Percentiles rank a stretch among this genome's conserved stretches.
Evolutionary conservation across 1,140 invertebrate species (phyloP).

Genomic region (Drosophila pectinifera): DNA sequence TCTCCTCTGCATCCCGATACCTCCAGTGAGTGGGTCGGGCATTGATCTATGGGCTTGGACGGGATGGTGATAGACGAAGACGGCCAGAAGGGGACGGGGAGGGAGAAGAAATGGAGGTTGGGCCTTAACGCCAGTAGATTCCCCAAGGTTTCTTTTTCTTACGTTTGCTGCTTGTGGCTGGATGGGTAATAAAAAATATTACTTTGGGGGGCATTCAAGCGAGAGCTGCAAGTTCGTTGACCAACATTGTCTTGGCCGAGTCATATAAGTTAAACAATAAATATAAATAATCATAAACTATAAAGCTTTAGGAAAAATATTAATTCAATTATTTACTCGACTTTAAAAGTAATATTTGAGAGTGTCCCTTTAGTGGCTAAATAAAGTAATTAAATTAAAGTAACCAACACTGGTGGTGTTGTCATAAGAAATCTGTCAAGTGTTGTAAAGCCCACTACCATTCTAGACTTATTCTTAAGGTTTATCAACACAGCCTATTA

Average conservation of each 20-base stretch:
- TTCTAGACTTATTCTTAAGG: no score
- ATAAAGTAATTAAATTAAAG: no score
- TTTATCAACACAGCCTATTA: no score
- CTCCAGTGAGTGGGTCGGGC: conserved; percentile 18
- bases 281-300: no score
- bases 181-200: conserved; percentile 7
- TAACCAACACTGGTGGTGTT: no score
- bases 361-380: no score
- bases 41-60: conserved; percentile 16
- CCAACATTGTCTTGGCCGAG: conserved; percentile 1
- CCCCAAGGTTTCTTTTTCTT: conserved; percentile 9
- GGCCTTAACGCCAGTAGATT: conserved; percentile 9
- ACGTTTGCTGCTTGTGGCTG: neutral
- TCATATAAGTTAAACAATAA: neutral
- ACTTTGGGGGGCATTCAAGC: conserved; percentile 5
- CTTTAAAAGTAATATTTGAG: neutral
- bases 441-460: no score
- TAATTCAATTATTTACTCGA: neutral
- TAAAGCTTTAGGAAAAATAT: no score
- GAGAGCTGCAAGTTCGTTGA: conserved; percentile 16
- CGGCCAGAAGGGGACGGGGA: neutral
- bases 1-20: neutral
- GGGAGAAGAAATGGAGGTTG: conserved; percentile 20
- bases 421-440: no score
- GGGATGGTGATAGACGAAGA: conserved; percentile 10